Conservation (phyloP, 2,797 vertebrate genomes). For the Choloepus didactylus region DNA sequence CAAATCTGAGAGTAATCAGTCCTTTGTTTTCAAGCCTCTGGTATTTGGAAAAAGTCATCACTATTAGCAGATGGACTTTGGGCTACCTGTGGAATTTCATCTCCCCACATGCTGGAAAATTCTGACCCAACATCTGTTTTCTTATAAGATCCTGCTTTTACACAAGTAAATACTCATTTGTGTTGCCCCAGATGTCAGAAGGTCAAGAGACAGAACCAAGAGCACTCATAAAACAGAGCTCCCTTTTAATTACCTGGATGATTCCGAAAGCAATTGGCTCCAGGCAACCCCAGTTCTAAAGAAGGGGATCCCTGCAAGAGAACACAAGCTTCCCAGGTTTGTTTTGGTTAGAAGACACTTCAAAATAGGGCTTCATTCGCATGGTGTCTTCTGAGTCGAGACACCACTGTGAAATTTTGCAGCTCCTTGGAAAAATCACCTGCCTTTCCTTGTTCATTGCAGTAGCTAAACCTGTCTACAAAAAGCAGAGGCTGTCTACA, state of each 20-base stretch:
- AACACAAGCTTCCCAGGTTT: accelerated
- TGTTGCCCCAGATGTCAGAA: conserved; percentile 23
- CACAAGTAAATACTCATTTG: conserved; percentile 61
- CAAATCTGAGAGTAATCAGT: conserved; percentile 15
- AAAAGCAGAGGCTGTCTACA: neutral
- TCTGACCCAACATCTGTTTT: conserved; percentile 71
- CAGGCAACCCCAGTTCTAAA: neutral
- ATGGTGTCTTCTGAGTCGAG: neutral
- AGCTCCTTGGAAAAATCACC: neutral
- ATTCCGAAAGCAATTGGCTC: neutral
- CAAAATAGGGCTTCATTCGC: neutral
- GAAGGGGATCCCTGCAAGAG: conserved; percentile 63
- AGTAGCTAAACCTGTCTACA: neutral
- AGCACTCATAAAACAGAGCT: neutral
- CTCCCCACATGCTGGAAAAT: conserved; percentile 50
- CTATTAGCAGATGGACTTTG: neutral
- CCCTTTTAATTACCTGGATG: neutral
- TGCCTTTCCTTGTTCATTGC: neutral
- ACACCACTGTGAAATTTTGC: too few relatives aligned
- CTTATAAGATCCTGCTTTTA: conserved; percentile 58
- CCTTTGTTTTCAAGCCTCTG: neutral
- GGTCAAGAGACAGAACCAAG: conserved; percentile 63
- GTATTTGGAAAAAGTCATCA: neutral
- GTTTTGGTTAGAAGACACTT: neutral
- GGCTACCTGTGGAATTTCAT: conserved; percentile 49